Evolutionary conservation across 2,113 vertebrate genomes (phyloP).

Genomic region (Mugil cephalus): DNA sequence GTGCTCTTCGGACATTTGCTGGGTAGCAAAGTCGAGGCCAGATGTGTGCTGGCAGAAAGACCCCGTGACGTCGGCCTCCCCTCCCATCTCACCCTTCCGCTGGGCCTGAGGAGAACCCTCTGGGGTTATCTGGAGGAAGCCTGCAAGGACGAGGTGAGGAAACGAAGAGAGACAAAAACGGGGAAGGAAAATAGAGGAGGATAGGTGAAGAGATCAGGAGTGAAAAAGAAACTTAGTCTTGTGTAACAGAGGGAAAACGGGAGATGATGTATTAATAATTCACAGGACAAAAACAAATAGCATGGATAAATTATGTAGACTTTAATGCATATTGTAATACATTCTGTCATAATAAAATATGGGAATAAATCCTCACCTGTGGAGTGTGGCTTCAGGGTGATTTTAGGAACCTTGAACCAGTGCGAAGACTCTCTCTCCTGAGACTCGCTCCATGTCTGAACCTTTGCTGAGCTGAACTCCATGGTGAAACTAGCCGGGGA

Average conservation of each 20-base stretch:
- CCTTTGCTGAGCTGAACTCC: conserved; percentile 70
- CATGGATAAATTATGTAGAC: no score
- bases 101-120: conserved; percentile 78
- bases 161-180: not conserved
- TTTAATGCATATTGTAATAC: not conserved
- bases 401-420: conserved; percentile 87
- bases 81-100: conserved; percentile 69
- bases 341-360: no score
- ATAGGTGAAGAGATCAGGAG: conserved; percentile 19
- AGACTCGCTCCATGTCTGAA: conserved; percentile 61
- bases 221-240: conserved; percentile 63
- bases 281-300: not conserved
- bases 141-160: conserved; percentile 33
- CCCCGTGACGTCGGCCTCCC: conserved; percentile 71
- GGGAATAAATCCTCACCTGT: conserved; percentile 64
- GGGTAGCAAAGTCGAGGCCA: conserved; percentile 79
- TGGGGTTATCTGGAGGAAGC: conserved; percentile 79
- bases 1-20: conserved; percentile 71
- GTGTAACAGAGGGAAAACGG: conserved; percentile 55
- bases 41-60: conserved; percentile 84
- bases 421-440: conserved; percentile 80
- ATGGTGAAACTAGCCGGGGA: conserved; percentile 64
- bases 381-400: conserved; percentile 85
- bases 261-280: conserved; percentile 19
- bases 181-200: conserved; percentile 6